Base-by-base conservation (phyloP, 2,888 invertebrate genomes). In the Diogma glabrata region DNA sequence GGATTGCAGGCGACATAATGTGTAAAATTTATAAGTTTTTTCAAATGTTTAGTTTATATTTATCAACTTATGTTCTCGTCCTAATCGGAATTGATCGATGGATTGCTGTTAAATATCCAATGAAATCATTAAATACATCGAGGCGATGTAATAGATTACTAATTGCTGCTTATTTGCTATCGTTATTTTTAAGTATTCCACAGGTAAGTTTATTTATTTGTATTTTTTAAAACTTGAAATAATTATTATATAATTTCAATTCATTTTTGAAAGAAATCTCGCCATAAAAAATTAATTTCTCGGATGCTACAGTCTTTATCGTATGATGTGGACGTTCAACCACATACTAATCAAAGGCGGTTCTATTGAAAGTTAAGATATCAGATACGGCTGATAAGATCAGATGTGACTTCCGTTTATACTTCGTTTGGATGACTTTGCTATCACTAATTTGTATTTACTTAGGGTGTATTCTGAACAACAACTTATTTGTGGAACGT, bases 21-120 rank as follows among this genome's bases (percentile, higher is more conserved):
- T 90, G 90, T 67, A 89, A 88, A 70, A 57, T 86, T 50, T 82
- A 88, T 61, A 90, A 89, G 66, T 85, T 82, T 58, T 71, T 83
- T 47, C 87, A 89, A 69, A 83, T 87, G 79, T 86, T 87, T 62
- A 81, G 87, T 49, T 71, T 90, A 50, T 87, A 89, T 64, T 69
- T 88, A 55, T 88, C 88, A 54, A 89, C 89, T 0, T 89, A 86
- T 66, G 78, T 89, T 36, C 72, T 88, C 20, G 88, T 89, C 26
- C 73, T 88, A 45, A 88, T 90, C 60, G 87, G 87, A 10, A 76
- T 88, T 43, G 89, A 90, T 63, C 74, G 89, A 51, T 87, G 87
- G 75, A 75, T 85, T 47, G 85, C 84, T 1, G 86, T 89, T 10
- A 78, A 84, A 58, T 87, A 86, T 66, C 89, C 89, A 0, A 83